Percentiles rank a stretch among this genome's conserved stretches.
These are phyloP conservation scores for Scartelaos histophorus DNA, from an alignment of 2,113 vertebrate genomes.

Conservation along the genomic window DNA sequence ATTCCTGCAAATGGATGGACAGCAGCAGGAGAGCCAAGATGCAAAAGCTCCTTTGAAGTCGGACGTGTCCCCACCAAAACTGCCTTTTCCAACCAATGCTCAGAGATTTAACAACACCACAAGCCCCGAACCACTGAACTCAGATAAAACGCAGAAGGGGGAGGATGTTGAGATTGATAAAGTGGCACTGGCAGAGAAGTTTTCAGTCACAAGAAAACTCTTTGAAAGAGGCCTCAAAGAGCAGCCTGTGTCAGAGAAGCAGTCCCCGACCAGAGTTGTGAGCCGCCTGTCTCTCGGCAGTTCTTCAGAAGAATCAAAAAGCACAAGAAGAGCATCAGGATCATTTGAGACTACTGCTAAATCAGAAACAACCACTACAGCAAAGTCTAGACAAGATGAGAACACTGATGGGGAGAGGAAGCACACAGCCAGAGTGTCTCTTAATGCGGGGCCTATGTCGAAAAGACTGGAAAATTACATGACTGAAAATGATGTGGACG, in stretches of 20 bases:
- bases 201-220: constrained; percentile 89
- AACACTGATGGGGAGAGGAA: constrained; percentile 63
- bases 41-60: constrained; percentile 73
- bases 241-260: constrained; percentile 76
- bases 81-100: constrained; percentile 71
- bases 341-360: constrained; percentile 62
- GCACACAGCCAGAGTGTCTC: constrained; percentile 61
- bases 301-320: constrained; percentile 72
- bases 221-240: constrained; percentile 88
- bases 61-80: constrained; percentile 75
- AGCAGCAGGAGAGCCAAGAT: constrained; percentile 81
- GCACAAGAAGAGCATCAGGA: constrained; percentile 58
- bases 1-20: constrained; percentile 90
- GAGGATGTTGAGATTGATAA: constrained; percentile 90
- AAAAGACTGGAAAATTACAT: constrained; percentile 85
- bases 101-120: constrained; percentile 73
- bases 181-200: constrained; percentile 87
- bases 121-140: constrained; percentile 65
- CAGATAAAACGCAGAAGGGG: constrained; percentile 80
- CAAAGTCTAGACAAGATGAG: constrained; percentile 59
- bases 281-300: constrained; percentile 72
- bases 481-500: constrained; percentile 80
- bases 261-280: constrained; percentile 74
- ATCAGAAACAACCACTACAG: constrained; percentile 60
- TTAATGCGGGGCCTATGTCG: constrained; percentile 88